Percentiles rank a stretch among this genome's conserved stretches.
Evolutionary conservation across 2,888 invertebrate genomes (phyloP).

Genomic region (Neelides folsomi): DNA sequence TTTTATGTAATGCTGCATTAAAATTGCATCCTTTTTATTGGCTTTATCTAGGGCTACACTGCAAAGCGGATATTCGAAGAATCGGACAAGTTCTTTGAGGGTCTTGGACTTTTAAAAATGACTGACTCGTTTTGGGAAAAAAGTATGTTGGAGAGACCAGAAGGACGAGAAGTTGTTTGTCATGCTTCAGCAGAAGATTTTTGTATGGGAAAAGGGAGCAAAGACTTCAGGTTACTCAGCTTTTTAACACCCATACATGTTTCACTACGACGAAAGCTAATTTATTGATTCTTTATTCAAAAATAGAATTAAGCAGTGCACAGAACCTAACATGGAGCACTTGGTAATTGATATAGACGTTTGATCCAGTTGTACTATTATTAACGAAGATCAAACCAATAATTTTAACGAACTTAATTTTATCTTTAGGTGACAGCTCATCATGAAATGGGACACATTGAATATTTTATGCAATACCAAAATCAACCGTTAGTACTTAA

Average conservation of each 20-base stretch:
- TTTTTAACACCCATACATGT: not conserved
- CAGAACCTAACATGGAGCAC: constrained; percentile 41
- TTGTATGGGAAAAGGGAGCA: constrained; percentile 41
- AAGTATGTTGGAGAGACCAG: constrained; percentile 62
- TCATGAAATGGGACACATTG: constrained; percentile 55
- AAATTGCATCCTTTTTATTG: not conserved
- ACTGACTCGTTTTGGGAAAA: constrained; percentile 73
- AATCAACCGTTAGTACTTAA: constrained; percentile 49
- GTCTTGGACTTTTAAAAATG: constrained; percentile 62
- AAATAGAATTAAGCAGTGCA: constrained; percentile 55
- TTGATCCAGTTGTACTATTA: too few species aligned
- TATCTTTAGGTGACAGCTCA: constrained; percentile 44
- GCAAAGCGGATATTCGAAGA: constrained; percentile 54
- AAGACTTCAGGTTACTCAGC: constrained; percentile 1
- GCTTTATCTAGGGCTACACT: constrained; percentile 35
- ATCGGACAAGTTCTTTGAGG: constrained; percentile 69
- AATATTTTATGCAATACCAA: constrained; percentile 61
- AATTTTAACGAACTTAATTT: too few species aligned
- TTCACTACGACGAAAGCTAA: not conserved
- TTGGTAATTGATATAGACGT: constrained; percentile 54
- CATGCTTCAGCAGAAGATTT: constrained; percentile 70
- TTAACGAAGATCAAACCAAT: too few species aligned
- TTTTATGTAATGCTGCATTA: not conserved
- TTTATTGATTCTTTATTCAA: not conserved
- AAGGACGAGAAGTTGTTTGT: constrained; percentile 52